Evolutionary conservation across 2,113 vertebrate genomes (phyloP).

Genomic region (Centropus bengalensis): DNA sequence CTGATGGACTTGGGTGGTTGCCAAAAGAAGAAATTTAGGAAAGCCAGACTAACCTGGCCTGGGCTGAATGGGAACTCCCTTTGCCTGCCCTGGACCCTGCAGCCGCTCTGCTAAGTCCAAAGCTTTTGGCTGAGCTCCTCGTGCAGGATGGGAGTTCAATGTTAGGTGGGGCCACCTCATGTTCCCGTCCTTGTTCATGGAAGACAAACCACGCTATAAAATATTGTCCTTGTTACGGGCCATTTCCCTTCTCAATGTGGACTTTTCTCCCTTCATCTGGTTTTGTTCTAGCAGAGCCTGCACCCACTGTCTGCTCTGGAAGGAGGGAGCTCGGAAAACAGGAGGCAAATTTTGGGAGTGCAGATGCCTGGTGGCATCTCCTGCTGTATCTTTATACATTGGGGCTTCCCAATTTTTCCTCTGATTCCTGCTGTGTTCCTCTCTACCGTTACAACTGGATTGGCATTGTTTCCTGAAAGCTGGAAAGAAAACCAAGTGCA

Average conservation of each 20-base stretch:
- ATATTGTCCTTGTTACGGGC: background rate
- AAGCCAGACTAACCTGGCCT: rapidly evolving
- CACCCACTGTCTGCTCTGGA: background rate
- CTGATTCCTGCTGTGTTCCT: background rate
- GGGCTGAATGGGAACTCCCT: background rate
- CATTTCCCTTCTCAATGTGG: background rate
- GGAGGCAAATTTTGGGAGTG: background rate
- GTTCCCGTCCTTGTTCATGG: background rate
- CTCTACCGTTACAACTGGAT: background rate
- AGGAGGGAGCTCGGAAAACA: background rate
- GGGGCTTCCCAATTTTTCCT: background rate
- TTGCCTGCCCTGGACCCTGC: background rate
- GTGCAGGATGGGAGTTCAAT: background rate
- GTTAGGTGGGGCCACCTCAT: background rate
- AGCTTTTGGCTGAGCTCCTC: rapidly evolving
- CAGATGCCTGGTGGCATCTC: background rate
- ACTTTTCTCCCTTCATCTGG: background rate
- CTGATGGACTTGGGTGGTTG: background rate
- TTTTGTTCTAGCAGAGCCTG: background rate
- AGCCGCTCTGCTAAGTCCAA: background rate
- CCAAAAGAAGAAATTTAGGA: background rate
- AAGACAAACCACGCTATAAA: background rate
- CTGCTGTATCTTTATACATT: background rate
- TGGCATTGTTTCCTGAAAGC: background rate
- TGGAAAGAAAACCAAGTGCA: background rate